phyloP scores from a whole-genome alignment of 1,140 invertebrate species.

The Drosophila nigrodunni region DNA sequence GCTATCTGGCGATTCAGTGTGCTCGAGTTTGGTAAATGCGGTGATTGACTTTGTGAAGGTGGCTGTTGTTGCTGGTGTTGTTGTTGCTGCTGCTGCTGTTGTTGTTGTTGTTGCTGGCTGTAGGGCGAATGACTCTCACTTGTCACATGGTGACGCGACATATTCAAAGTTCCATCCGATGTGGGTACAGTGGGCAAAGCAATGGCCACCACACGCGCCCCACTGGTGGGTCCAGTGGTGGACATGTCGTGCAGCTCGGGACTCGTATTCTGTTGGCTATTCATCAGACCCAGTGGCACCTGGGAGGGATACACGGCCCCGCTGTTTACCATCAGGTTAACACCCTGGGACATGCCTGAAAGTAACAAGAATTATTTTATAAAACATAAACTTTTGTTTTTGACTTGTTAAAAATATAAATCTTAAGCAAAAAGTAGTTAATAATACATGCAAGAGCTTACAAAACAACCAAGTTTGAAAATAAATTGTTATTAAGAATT shows the following conservation, averaged over 20 bases:
- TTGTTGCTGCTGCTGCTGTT: conserved; percentile 54
- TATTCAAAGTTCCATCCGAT: conserved; percentile 67
- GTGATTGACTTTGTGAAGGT: conserved; percentile 79
- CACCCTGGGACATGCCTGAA: conserved; percentile 70
- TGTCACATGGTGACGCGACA: conserved; percentile 76
- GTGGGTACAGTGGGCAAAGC: conserved; percentile 47
- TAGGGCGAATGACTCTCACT: conserved; percentile 77
- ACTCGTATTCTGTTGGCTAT: conserved; percentile 58
- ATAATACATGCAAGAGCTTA: no score
- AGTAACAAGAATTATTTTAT: neutral
- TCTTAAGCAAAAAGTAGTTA: no score
- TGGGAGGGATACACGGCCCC: conserved; percentile 72
- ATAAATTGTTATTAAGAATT: no score
- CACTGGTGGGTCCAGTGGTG: conserved; percentile 52
- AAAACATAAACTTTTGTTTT: no score
- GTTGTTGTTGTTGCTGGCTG: conserved; percentile 62
- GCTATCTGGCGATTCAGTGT: conserved; percentile 83
- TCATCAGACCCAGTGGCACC: conserved; percentile 56
- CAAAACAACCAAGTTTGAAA: no score
- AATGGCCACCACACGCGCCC: conserved; percentile 57
- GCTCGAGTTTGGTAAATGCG: conserved; percentile 77
- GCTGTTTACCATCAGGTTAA: conserved; percentile 61
- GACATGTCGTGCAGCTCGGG: conserved; percentile 80
- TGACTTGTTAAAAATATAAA: no score
- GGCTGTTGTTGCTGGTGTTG: conserved; percentile 61